phyloP scores from a whole-genome alignment of 2,888 invertebrate genomes.

The Pardosa pseudoannulata region DNA sequence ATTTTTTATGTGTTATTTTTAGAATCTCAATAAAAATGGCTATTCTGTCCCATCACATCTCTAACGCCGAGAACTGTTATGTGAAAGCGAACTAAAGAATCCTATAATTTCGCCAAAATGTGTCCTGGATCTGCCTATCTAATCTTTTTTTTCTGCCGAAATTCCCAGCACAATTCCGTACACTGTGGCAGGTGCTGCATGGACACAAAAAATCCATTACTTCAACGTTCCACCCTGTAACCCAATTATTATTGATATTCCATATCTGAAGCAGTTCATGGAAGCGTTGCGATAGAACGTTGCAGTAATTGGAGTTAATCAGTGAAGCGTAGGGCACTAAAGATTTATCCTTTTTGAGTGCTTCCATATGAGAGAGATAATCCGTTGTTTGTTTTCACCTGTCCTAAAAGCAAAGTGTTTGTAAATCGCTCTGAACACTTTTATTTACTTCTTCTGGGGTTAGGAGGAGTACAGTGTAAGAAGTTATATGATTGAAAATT shows the following conservation, averaged over 20 bases:
- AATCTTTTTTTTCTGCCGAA: background rate
- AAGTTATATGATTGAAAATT: too few relatives aligned
- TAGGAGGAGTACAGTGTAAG: too few relatives aligned
- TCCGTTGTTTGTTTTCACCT: too few relatives aligned
- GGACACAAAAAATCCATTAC: constrained; percentile 38
- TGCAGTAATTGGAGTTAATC: constrained; percentile 47
- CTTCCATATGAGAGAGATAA: too few relatives aligned
- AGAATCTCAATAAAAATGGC: too few relatives aligned
- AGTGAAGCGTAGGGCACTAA: constrained; percentile 19
- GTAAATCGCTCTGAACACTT: too few relatives aligned
- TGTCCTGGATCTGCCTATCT: background rate
- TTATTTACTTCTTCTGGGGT: too few relatives aligned
- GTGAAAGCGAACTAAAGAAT: background rate
- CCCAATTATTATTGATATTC: constrained; percentile 61
- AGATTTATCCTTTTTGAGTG: too few relatives aligned
- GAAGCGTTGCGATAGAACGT: constrained; percentile 35
- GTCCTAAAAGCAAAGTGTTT: too few relatives aligned
- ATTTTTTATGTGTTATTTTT: too few relatives aligned
- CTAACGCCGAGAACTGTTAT: background rate
- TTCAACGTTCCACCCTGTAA: constrained; percentile 35
- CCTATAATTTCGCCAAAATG: background rate
- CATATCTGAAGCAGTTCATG: constrained; percentile 27
- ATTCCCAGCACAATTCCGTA: background rate
- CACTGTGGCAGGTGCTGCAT: constrained; percentile 14
- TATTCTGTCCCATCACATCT: too few relatives aligned